Conservation (phyloP, 2,113 vertebrate species). For the Murina feae region DNA sequence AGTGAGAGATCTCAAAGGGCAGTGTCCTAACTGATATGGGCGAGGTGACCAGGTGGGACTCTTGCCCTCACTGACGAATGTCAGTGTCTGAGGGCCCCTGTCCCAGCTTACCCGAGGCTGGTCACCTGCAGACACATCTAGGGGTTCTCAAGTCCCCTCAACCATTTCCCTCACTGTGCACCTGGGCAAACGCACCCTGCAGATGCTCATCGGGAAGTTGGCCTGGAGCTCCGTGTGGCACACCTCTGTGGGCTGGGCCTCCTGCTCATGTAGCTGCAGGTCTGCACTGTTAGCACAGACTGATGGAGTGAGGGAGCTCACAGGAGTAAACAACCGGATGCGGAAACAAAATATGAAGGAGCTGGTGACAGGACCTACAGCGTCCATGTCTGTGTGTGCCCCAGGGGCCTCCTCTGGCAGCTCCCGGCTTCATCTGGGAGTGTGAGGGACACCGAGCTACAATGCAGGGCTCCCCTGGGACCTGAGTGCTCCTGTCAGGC, state of each 20-base stretch:
- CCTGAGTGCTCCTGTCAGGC: not conserved
- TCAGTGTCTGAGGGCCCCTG: accelerated
- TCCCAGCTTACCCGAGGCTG: accelerated
- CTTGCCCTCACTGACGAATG: accelerated
- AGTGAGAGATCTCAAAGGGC: not conserved
- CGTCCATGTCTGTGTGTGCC: no score
- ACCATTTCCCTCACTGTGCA: not conserved
- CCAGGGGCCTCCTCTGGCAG: not conserved
- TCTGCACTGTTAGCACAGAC: not conserved
- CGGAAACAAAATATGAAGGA: not conserved
- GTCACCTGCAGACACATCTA: no score
- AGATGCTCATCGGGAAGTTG: not conserved
- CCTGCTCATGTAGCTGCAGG: not conserved
- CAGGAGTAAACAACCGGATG: not conserved
- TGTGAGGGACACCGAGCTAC: not conserved
- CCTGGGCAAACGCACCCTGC: not conserved
- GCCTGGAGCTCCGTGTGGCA: not conserved
- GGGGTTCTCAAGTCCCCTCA: no score
- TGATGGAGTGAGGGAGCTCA: not conserved
- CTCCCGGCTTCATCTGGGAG: not conserved
- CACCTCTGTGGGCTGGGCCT: not conserved
- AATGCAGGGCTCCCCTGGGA: not conserved
- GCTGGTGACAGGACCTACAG: not conserved
- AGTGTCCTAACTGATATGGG: not conserved
- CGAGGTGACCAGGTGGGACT: no score